Percentiles rank a stretch among this genome's conserved stretches.
These are phyloP conservation scores for Bujurquina vittata DNA, from an alignment of 2,113 vertebrate genomes.

Conservation along the genomic window DNA sequence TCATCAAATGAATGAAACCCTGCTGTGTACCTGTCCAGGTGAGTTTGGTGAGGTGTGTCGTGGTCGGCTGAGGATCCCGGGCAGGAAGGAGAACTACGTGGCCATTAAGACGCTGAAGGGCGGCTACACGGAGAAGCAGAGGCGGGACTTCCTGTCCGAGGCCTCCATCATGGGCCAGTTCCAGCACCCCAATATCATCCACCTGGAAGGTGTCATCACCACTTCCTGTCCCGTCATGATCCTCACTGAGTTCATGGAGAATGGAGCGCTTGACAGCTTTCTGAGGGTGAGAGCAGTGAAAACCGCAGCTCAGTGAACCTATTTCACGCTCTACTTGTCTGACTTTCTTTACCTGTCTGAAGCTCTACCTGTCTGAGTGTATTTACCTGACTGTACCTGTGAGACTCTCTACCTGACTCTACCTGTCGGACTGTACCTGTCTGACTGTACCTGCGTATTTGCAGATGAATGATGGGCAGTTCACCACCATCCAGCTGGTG, in stretches of 20 bases:
- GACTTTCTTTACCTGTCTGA: too few species aligned
- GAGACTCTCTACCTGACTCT: too few species aligned
- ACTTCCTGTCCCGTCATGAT: conserved; percentile 75
- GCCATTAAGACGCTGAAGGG: conserved; percentile 74
- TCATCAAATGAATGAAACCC: rapidly evolving
- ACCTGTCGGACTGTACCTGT: not conserved
- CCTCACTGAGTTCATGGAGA: conserved; percentile 76
- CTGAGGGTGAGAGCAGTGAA: conserved; percentile 61
- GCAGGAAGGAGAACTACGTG: conserved; percentile 68
- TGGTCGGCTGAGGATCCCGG: conserved; percentile 51
- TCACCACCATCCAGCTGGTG: conserved; percentile 72
- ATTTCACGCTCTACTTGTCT: rapidly evolving
- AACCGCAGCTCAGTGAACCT: not conserved
- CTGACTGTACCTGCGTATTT: not conserved
- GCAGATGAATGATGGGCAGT: conserved; percentile 74
- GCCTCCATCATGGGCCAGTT: conserved; percentile 78
- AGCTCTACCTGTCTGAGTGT: too few species aligned
- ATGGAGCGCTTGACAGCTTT: conserved; percentile 72
- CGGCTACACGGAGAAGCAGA: conserved; percentile 67
- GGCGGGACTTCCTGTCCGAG: conserved; percentile 72
- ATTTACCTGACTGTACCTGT: too few species aligned
- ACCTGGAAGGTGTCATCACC: conserved; percentile 74
- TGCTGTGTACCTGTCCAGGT: not conserved
- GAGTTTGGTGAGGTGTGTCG: conserved; percentile 39
- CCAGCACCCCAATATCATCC: conserved; percentile 77